Base-by-base conservation (phyloP, 2,888 invertebrate genomes). In the Stratiomys singularior region DNA sequence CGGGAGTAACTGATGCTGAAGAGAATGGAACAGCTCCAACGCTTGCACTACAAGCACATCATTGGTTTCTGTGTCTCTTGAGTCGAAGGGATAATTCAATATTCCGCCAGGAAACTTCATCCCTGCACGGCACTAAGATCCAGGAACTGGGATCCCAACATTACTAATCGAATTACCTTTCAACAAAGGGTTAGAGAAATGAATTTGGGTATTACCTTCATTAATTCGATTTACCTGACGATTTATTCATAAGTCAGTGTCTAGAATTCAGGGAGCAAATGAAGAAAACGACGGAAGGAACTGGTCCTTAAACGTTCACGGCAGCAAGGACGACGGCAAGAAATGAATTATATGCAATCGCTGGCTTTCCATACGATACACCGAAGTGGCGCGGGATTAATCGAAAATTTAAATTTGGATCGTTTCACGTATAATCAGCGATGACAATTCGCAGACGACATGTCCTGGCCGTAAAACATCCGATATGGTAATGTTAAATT, bases 221-320 rank as follows among this genome's bases (percentile, higher is more conserved):
- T 87, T 86, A 86, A 86, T 86, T 86, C 87, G 86, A 86, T 86
- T 86, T 87, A 86, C 87, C 87, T 86, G 86, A 86, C 87, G 86
- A 86, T 87, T 86, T 86, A 87, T 87, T 86, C 87, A 87, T 86
- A 87, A 86, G 86, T 86, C 86, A 85, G 85, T 86, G 87, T 87
- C 86, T 86, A 85, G 86, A 84, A 85, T 84, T 85, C 85, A 87
- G 84, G 86, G 86, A 79, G 58, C 30, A 58, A 30, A 58, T 37
- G 72, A 58, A 72, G 63, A 76, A 25, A 60, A 60, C 5, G 27
- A n/a, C 76, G 23, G 28, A 44, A 58, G 25, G 37, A 37, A 37
- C 37, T 21, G 46, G 46, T 30, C 15, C 69, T 52, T 25, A 47
- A 37, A 46, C 47, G 46, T 21, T 18, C 18, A 25, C 21, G 47